A percentile compares a stretch with the other conserved stretches of the same genome.
These are phyloP conservation scores for Incurvaria masculella DNA, from an alignment of 2,888 invertebrate genomes.

Conservation along the genomic window DNA sequence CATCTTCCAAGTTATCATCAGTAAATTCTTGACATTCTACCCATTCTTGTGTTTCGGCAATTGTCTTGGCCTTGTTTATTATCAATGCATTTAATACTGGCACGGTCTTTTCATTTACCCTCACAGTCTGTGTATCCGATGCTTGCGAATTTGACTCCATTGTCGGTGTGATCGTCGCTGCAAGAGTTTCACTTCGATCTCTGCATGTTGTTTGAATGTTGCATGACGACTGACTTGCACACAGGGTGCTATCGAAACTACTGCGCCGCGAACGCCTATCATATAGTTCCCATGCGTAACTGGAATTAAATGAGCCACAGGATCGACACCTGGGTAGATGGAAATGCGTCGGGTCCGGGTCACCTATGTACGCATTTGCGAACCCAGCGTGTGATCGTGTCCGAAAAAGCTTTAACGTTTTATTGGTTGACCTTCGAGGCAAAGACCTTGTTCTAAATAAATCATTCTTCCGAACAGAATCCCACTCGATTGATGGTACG, in stretches of 20 bases:
- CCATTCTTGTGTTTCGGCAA: conserved; percentile 23
- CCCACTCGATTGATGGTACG: conserved; percentile 42
- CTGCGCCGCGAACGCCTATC: not conserved
- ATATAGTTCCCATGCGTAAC: conserved; percentile 28
- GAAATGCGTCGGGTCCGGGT: conserved; percentile 41
- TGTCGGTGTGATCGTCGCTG: conserved; percentile 13
- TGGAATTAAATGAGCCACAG: conserved; percentile 27
- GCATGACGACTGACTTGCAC: not conserved
- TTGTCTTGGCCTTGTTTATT: conserved; percentile 15
- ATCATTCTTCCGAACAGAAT: conserved; percentile 28
- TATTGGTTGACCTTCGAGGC: conserved; percentile 21
- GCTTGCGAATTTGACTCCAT: too few species aligned
- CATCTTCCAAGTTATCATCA: conserved; percentile 42
- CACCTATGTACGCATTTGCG: conserved; percentile 33
- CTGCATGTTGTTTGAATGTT: too few species aligned
- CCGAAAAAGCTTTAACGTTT: conserved; percentile 26
- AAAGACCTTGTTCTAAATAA: conserved; percentile 29
- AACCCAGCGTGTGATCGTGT: conserved; percentile 44
- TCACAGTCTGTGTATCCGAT: too few species aligned
- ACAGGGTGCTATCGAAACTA: not conserved
- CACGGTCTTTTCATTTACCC: conserved; percentile 26
- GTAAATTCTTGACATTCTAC: conserved; percentile 46
- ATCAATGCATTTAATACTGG: conserved; percentile 27
- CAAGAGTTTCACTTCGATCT: conserved; percentile 19
- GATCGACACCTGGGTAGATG: conserved; percentile 40